These are phyloP conservation scores for Dusona sp. DNA, from an alignment of 2,888 invertebrate species.

Conservation along the genomic window DNA sequence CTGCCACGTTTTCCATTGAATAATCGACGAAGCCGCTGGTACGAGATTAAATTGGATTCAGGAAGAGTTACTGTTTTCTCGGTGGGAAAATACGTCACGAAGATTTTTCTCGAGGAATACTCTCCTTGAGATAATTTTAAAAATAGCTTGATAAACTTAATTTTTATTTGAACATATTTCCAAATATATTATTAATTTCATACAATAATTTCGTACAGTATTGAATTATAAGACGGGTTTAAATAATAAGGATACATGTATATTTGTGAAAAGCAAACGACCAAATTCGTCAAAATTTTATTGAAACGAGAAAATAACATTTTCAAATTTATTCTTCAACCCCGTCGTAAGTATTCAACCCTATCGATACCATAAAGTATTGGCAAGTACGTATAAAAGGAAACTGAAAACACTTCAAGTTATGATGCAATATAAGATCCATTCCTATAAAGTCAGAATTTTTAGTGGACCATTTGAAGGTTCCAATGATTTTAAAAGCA, in stretches of 20 bases:
- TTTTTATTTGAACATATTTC: background rate
- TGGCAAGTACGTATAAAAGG: constrained; percentile 1
- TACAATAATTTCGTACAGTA: background rate
- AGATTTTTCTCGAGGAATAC: constrained; percentile 3
- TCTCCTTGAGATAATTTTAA: background rate
- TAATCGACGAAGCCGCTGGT: constrained; percentile 54
- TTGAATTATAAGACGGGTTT: background rate
- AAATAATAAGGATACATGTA: background rate
- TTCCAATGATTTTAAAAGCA: background rate
- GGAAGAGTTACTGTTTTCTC: constrained; percentile 16
- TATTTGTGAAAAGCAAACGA: background rate
- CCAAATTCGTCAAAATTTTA: background rate
- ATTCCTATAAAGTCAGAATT: background rate
- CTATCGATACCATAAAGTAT: background rate
- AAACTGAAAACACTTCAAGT: background rate
- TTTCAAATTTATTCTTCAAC: background rate
- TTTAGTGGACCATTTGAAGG: background rate
- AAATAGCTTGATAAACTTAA: background rate
- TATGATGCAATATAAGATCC: background rate
- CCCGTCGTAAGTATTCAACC: background rate
- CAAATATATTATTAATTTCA: background rate
- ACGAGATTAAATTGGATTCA: constrained; percentile 50
- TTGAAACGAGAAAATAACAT: background rate
- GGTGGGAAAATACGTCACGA: constrained; percentile 23
- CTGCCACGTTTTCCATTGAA: constrained; percentile 53